phyloP scores from a whole-genome alignment of 2,113 vertebrate genomes.

The Toxotes chatareus region DNA sequence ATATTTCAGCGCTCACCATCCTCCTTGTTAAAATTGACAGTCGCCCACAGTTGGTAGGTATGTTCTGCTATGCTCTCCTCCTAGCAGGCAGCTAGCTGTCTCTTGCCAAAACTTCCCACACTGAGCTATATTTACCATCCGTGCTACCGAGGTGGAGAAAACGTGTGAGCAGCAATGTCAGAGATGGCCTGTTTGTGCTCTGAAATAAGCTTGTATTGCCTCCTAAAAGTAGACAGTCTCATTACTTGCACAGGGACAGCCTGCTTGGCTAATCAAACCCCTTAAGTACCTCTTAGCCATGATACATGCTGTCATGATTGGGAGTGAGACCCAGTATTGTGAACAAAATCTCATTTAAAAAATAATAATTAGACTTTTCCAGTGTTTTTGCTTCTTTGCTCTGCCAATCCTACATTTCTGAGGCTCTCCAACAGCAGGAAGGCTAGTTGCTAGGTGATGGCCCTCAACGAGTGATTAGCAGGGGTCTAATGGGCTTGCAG shows the following conservation, averaged over 20 bases:
- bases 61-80: slow-evolving; percentile 62
- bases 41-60: slow-evolving; percentile 77
- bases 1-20: slow-evolving; percentile 42
- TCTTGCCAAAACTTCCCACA: slow-evolving; percentile 81
- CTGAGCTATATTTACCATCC: slow-evolving; percentile 78
- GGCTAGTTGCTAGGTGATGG: slow-evolving; percentile 79
- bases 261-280: slow-evolving; percentile 2
- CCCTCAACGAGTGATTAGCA: slow-evolving; percentile 55
- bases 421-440: slow-evolving; percentile 23
- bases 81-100: slow-evolving; percentile 68
- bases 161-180: slow-evolving; percentile 68
- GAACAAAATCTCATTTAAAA: slow-evolving; percentile 23
- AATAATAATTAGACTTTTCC: slow-evolving; percentile 25
- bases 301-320: slow-evolving; percentile 24
- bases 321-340: neutral
- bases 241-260: slow-evolving; percentile 53
- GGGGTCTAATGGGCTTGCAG: slow-evolving; percentile 47
- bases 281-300: slow-evolving; percentile 20
- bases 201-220: slow-evolving; percentile 50
- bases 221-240: slow-evolving; percentile 59
- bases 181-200: slow-evolving; percentile 58
- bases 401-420: slow-evolving; percentile 14
- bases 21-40: slow-evolving; percentile 73
- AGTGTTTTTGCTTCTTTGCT: neutral
- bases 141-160: slow-evolving; percentile 68